phyloP scores from a whole-genome alignment of 2,113 vertebrate genomes.

The Seriola aureovittata region DNA sequence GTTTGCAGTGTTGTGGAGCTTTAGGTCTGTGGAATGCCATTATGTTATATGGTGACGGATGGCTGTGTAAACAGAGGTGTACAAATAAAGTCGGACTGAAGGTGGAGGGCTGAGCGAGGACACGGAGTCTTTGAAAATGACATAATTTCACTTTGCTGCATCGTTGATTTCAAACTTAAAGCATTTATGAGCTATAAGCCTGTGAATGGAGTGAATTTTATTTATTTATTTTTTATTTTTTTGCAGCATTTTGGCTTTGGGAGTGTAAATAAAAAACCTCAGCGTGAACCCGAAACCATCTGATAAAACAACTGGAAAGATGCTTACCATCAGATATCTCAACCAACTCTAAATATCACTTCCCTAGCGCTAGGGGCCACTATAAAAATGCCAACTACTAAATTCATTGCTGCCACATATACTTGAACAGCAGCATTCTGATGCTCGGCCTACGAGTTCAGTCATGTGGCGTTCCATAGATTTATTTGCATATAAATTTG shows the following conservation, averaged over 20 bases:
- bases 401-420: not conserved
- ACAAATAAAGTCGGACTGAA: conserved; percentile 64
- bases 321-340: not conserved
- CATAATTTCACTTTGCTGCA: not conserved
- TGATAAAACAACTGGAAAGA: not conserved
- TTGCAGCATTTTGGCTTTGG: too few species aligned
- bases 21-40: conserved; percentile 57
- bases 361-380: not conserved
- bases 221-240: not conserved
- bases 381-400: not conserved
- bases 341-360: not conserved
- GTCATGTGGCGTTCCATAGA: not conserved
- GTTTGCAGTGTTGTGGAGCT: conserved; percentile 28
- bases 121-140: not conserved
- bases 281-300: not conserved
- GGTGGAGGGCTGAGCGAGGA: not conserved
- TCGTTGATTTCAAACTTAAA: not conserved
- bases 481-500: too few species aligned
- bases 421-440: not conserved
- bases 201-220: not conserved
- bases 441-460: not conserved
- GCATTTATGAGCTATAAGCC: not conserved
- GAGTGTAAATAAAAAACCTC: too few species aligned
- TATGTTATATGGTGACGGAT: conserved; percentile 52
- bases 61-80: conserved; percentile 59